Evolutionary conservation across 53 echinoderm and acorn worm genomes (phyloP).

Genomic region (Temnopleurus reevesii): DNA sequence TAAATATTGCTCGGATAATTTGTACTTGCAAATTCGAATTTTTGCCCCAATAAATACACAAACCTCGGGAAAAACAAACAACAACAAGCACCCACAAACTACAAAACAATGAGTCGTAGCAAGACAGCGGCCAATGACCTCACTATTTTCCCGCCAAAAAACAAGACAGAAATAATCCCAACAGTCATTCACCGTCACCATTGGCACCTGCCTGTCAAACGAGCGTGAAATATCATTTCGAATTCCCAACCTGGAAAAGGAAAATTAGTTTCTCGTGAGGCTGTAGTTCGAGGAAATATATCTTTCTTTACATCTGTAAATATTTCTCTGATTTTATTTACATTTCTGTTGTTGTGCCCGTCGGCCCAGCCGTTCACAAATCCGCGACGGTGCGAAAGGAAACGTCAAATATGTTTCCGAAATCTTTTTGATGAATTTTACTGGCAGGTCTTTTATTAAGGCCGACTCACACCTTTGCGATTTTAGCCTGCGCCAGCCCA

Average conservation of each 20-base stretch:
- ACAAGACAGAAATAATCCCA: neutral
- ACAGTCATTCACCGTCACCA: neutral
- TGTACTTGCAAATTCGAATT: too few species aligned
- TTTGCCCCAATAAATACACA: too few species aligned
- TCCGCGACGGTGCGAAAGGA: neutral
- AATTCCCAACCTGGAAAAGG: neutral
- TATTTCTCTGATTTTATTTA: constrained; percentile 1
- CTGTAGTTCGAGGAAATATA: constrained; percentile 13
- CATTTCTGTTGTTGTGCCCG: constrained; percentile 19
- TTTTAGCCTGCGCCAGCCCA: too few species aligned
- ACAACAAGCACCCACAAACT: too few species aligned
- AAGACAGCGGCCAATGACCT: neutral
- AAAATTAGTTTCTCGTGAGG: constrained; percentile 8
- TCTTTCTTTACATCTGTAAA: constrained; percentile 35
- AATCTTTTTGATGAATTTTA: neutral
- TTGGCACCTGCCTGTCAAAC: neutral
- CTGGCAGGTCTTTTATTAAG: neutral
- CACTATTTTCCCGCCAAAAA: neutral
- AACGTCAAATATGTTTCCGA: neutral
- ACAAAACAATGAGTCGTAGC: too few species aligned
- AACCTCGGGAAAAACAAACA: too few species aligned
- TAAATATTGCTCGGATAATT: too few species aligned
- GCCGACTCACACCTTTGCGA: too few species aligned
- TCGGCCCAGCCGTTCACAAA: constrained; percentile 24
- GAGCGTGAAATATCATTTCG: constrained; percentile 30